A percentile compares a stretch with the other conserved stretches of the same genome.
Conservation (phyloP, 2,113 vertebrate species). For the Vulpes ferrilata region DNA sequence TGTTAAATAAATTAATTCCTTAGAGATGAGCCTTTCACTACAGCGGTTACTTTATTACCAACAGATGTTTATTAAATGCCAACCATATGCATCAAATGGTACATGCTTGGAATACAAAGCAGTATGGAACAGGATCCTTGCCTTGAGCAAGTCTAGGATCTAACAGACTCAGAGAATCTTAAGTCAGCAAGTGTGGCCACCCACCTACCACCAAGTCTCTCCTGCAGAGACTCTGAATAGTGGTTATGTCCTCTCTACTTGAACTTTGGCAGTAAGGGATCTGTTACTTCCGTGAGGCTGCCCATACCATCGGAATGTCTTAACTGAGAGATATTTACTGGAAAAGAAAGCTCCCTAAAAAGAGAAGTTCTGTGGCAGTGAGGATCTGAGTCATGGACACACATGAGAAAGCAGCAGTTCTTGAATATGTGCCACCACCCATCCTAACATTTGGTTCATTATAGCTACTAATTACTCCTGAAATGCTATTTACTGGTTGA, state of each 20-base stretch:
- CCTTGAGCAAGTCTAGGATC: neutral
- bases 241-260: neutral
- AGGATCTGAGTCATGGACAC: neutral
- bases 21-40: neutral
- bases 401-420: neutral
- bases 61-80: neutral
- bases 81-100: neutral
- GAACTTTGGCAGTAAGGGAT: neutral
- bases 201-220: neutral
- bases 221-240: neutral
- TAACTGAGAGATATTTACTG: neutral
- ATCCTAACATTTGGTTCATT: accelerated
- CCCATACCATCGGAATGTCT: neutral
- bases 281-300: neutral
- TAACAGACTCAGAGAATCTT: neutral
- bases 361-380: neutral
- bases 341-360: neutral
- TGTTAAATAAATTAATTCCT: slow-evolving; percentile 1
- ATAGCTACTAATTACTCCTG: neutral
- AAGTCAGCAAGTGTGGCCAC: neutral
- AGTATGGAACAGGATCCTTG: neutral
- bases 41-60: neutral
- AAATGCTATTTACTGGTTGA: neutral
- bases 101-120: neutral
- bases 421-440: accelerated